phyloP scores from a whole-genome alignment of 2,113 vertebrate species.

The Mionectes macconnelli region DNA sequence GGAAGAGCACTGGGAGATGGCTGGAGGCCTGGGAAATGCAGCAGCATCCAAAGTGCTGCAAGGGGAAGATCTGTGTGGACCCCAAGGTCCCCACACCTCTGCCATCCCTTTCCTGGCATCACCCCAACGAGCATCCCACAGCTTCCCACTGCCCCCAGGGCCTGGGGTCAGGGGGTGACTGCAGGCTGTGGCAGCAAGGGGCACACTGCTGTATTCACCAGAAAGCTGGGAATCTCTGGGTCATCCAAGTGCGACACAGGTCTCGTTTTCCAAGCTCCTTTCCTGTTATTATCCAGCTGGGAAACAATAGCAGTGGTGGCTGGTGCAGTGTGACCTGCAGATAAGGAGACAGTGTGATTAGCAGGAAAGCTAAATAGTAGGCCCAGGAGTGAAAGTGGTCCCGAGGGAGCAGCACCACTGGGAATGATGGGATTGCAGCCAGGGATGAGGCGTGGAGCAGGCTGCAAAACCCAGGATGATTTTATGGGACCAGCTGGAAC shows the following conservation, averaged over 20 bases:
- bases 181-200: rapidly evolving
- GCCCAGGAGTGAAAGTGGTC: background rate
- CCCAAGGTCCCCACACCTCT: background rate
- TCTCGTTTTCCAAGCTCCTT: background rate
- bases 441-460: rapidly evolving
- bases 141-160: rapidly evolving
- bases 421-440: background rate
- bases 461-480: background rate
- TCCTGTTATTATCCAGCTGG: slow-evolving; percentile 30
- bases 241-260: background rate
- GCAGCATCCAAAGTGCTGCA: rapidly evolving
- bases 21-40: background rate
- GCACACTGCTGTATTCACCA: rapidly evolving
- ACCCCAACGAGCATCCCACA: background rate
- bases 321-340: background rate
- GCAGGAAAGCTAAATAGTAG: background rate
- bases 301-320: background rate
- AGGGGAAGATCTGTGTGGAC: background rate
- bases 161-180: rapidly evolving
- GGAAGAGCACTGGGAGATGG: background rate
- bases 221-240: background rate
- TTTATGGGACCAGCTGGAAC: rapidly evolving
- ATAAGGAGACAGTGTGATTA: slow-evolving; percentile 30
- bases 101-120: background rate
- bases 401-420: background rate